Percentiles rank a stretch among this genome's conserved stretches.
phyloP scores from a whole-genome alignment of 2,888 invertebrate genomes.

The Dusona sp. region DNA sequence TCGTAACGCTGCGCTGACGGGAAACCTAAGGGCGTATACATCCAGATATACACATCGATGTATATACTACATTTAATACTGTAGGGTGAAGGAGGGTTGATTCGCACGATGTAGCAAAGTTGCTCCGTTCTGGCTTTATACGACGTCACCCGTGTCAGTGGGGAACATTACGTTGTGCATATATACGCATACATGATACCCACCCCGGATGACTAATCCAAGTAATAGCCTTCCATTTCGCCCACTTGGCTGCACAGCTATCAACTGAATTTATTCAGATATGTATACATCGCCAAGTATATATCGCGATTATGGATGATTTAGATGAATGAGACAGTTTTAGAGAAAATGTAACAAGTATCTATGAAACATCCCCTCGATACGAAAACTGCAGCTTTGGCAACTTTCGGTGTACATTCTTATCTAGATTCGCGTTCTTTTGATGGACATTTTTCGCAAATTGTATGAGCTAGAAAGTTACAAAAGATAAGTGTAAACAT shows the following conservation, averaged over 20 bases:
- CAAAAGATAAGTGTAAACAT: neutral
- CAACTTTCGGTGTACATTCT: neutral
- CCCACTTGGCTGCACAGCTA: constrained; percentile 37
- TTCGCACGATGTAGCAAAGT: constrained; percentile 54
- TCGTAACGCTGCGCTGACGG: constrained; percentile 41
- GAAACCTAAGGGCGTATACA: constrained; percentile 9
- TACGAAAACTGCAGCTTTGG: neutral
- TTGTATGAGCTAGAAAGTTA: neutral
- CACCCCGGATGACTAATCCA: constrained; percentile 60
- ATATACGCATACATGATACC: constrained; percentile 25
- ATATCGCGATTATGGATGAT: constrained; percentile 15
- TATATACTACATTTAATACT: constrained; percentile 26
- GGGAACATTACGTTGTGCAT: constrained; percentile 33
- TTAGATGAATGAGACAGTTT: constrained; percentile 16
- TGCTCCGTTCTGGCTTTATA: constrained; percentile 31
- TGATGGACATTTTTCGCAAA: neutral
- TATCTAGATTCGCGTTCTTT: neutral
- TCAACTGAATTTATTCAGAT: constrained; percentile 49
- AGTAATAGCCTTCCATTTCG: constrained; percentile 60
- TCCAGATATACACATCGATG: constrained; percentile 16
- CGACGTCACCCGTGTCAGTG: constrained; percentile 30
- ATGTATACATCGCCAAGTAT: constrained; percentile 37
- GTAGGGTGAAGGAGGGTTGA: constrained; percentile 44
- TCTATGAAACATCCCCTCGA: neutral
- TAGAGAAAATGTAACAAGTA: neutral